A percentile compares a stretch with the other conserved stretches of the same genome.
These are phyloP conservation scores for Sylvia borin DNA, from an alignment of 2,797 vertebrate species.

Conservation along the genomic window DNA sequence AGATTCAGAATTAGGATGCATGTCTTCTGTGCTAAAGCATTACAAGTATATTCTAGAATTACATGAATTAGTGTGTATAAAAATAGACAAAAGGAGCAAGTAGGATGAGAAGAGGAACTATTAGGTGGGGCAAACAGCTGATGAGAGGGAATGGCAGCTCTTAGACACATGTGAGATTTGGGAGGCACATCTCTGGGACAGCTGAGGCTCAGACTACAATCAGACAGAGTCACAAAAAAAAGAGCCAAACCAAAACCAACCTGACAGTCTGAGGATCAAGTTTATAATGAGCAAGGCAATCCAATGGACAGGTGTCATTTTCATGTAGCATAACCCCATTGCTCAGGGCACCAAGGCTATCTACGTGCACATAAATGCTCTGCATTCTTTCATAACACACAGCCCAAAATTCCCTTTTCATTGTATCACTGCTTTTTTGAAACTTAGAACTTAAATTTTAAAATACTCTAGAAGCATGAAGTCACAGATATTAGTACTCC, in stretches of 20 bases:
- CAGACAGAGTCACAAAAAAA: neutral
- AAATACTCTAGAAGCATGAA: neutral
- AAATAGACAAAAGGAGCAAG: slow-evolving; percentile 33
- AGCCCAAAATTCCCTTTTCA: neutral
- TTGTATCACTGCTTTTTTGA: neutral
- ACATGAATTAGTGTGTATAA: neutral
- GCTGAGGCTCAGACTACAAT: slow-evolving; percentile 13
- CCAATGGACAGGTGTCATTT: neutral
- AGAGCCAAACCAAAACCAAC: neutral
- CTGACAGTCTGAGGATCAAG: neutral
- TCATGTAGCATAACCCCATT: neutral
- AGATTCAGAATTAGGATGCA: neutral
- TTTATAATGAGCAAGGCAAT: neutral
- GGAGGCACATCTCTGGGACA: neutral
- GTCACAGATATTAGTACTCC: neutral
- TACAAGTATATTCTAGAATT: slow-evolving; percentile 6
- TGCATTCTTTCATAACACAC: neutral
- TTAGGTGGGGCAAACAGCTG: slow-evolving; percentile 41
- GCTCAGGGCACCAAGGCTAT: neutral
- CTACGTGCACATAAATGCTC: neutral
- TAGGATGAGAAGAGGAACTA: neutral
- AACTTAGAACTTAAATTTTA: neutral
- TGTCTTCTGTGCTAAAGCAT: neutral
- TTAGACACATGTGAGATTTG: neutral
- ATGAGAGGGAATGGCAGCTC: neutral